A percentile compares a stretch with the other conserved stretches of the same genome.
These are phyloP conservation scores for Gambusia holbrooki DNA, from an alignment of 2,113 vertebrate species.

Conservation along the genomic window DNA sequence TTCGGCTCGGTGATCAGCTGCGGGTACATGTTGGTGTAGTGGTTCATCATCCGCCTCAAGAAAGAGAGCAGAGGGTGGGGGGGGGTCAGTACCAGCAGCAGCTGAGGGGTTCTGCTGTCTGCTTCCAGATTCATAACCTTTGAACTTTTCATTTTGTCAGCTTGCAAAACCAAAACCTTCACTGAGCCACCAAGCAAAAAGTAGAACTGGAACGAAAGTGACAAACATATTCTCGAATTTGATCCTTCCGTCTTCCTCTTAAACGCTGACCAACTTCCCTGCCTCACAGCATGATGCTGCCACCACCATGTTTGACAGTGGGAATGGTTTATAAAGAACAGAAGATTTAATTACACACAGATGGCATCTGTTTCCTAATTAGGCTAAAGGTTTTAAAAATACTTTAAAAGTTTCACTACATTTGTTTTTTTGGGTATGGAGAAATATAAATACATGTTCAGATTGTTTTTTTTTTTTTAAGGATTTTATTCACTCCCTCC, in stretches of 20 bases:
- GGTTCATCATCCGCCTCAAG: constrained; percentile 87
- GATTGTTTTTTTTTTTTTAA: neutral
- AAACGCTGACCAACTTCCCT: no score
- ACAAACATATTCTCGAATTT: neutral
- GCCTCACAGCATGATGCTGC: no score
- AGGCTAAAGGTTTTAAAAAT: no score
- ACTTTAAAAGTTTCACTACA: no score
- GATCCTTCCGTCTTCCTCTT: neutral
- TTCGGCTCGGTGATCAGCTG: constrained; percentile 81
- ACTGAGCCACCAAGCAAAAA: neutral
- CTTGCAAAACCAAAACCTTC: neutral
- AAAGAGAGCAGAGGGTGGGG: neutral
- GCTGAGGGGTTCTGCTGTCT: no score
- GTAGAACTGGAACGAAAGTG: neutral
- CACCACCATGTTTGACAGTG: neutral
- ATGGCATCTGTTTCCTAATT: no score
- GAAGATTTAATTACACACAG: no score
- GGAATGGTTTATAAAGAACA: no score
- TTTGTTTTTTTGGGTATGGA: neutral
- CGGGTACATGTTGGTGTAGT: constrained; percentile 89
- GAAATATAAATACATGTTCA: neutral
- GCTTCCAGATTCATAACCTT: neutral
- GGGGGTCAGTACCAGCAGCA: neutral
- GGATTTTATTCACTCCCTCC: no score
- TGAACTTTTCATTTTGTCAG: neutral